These are phyloP conservation scores for Penaeus monodon DNA, from an alignment of 2,888 invertebrate species.

Conservation along the genomic window DNA sequence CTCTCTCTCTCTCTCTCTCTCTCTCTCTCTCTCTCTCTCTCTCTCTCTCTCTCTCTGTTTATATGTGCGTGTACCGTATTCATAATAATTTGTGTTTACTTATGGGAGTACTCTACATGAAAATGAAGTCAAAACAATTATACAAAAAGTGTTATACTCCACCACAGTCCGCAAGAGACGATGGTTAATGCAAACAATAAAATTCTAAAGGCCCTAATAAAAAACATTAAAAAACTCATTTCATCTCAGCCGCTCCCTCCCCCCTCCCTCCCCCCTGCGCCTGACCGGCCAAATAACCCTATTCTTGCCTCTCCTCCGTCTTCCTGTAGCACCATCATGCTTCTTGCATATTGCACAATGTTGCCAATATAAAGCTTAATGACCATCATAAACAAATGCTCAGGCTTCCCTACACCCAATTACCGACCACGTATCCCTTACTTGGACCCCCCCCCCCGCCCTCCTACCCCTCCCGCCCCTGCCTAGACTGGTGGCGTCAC, in stretches of 20 bases:
- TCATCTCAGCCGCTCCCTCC: background rate
- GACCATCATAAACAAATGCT: slow-evolving; percentile 52
- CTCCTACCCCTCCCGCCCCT: background rate
- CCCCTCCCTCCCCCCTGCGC: background rate
- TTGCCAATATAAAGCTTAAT: slow-evolving; percentile 45
- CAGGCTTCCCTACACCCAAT: slow-evolving; percentile 44
- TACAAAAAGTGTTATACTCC: no score
- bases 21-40: no score
- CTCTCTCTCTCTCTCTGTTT: no score
- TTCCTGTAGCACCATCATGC: slow-evolving; percentile 28
- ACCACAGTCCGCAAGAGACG: no score
- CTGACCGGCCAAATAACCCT: slow-evolving; percentile 6
- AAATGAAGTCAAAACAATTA: no score
- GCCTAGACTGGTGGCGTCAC: background rate
- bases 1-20: no score
- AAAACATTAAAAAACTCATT: background rate
- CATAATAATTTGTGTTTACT: no score
- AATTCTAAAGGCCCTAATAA: background rate
- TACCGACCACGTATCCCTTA: slow-evolving; percentile 9
- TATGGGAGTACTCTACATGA: no score
- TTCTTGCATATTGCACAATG: slow-evolving; percentile 42
- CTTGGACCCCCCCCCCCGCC: background rate
- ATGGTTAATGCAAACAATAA: no score
- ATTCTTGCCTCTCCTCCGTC: slow-evolving; percentile 33
- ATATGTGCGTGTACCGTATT: no score